Base-by-base conservation (phyloP, 2,888 invertebrate species). In the Aricia artaxerxes region DNA sequence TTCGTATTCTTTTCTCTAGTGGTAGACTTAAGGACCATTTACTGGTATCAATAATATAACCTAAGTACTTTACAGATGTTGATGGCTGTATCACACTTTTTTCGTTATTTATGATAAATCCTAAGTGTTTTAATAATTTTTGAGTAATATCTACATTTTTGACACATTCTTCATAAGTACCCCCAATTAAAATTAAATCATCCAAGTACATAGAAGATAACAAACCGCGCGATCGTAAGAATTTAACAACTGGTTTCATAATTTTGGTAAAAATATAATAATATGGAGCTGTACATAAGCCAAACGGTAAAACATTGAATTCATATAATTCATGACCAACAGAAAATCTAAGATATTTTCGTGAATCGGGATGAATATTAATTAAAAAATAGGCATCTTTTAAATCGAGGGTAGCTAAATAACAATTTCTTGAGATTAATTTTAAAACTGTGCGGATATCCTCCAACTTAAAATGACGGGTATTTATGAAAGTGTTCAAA, bases 241-340 rank as follows among this genome's bases (percentile, higher is more conserved):
- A 24, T 24, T 24, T 24, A 24, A 24, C 24, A 24, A 24, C 24
- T 24, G 24, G 24, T 24, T 24, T 24, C 24, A 73, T 76, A 53
- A 80, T 77, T 44, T 81, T 81, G 0, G 80, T 81, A 40, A 81
- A 81, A 16, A 80, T 11, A 5, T 77, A n/a, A n/a, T n/a, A n/a
- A n/a, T n/a, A 79, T 13, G 79, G 80, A 31, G 78, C 75, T 4
- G 78, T 79, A 73, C 53, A 77, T 24, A 81, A 53, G 16, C 81
- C 81, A 61, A 79, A 80, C 57, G 81, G 79, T n/a, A 81, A 44
- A 13, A 78, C 79, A 69, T 81, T 81, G 57, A 79, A 81, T 61
- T 80, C 79, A n/a, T 72, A 80, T 38, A 77, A n/a, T 24, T 78
- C 44, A 44, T 44, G 24, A 40, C 40, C 38, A 38, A 38, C 38